A percentile compares a stretch with the other conserved stretches of the same genome.
phyloP scores from a whole-genome alignment of 2,113 vertebrate species.

The Mixornis gularis region DNA sequence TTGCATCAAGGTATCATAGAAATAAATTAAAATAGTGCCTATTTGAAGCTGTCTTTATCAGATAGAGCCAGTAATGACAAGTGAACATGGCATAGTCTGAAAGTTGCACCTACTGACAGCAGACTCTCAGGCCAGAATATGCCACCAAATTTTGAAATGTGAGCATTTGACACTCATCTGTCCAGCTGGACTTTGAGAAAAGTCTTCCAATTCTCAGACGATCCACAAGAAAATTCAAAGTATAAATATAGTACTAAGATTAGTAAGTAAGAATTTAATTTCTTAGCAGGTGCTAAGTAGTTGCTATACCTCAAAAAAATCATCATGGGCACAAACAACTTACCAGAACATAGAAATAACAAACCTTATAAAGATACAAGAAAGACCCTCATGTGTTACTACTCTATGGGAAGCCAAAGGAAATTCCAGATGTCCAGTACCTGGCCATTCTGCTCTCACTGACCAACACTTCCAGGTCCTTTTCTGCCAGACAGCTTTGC shows the following conservation, averaged over 20 bases:
- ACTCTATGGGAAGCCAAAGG: not conserved
- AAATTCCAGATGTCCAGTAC: not conserved
- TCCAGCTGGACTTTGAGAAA: not conserved
- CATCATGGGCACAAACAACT: not conserved
- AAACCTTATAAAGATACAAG: not conserved
- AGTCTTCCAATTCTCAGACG: not conserved
- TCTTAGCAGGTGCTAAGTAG: not conserved
- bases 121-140: not conserved
- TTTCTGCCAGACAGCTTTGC: not conserved
- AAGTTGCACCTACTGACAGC: not conserved
- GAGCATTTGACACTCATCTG: not conserved
- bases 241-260: not conserved
- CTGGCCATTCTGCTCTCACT: not conserved
- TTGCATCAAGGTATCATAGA: not conserved
- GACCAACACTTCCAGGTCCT: not conserved
- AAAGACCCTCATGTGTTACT: not conserved
- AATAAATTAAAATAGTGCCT: not conserved
- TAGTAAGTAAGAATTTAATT: not conserved
- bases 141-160: not conserved
- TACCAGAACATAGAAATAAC: not conserved
- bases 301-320: not conserved
- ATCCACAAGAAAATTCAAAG: not conserved
- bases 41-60: not conserved
- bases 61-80: fast-evolving
- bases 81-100: not conserved